These are phyloP conservation scores for Aspidiotus destructor DNA, from an alignment of 2,888 invertebrate species.

Conservation along the genomic window DNA sequence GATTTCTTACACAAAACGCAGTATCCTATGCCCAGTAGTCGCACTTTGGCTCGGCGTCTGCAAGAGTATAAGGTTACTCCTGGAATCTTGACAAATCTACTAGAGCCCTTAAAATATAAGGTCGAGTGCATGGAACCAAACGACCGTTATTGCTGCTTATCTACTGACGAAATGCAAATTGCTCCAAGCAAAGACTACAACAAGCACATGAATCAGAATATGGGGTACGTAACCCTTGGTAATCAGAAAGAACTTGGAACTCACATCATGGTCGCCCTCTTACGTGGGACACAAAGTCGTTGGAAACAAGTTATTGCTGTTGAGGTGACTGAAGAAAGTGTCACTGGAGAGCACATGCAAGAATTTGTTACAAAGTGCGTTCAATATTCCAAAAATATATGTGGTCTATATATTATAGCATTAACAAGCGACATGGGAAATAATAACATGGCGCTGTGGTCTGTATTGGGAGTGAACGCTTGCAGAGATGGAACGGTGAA, in stretches of 20 bases:
- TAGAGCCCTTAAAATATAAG: conserved; percentile 2
- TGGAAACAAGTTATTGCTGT: conserved; percentile 12
- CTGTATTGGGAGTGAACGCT: not conserved
- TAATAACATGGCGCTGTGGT: conserved; percentile 6
- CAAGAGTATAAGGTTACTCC: conserved; percentile 3
- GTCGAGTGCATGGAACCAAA: not conserved
- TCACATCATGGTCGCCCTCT: not conserved
- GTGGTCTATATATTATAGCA: conserved; percentile 1
- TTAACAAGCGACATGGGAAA: conserved; percentile 6
- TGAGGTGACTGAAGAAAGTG: not conserved
- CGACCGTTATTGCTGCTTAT: conserved; percentile 10
- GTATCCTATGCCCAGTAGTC: conserved; percentile 11
- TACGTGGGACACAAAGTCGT: not conserved
- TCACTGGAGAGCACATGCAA: not conserved
- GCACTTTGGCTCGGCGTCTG: conserved; percentile 2
- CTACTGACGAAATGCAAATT: conserved; percentile 13
- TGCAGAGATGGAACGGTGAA: not conserved
- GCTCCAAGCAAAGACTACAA: not conserved
- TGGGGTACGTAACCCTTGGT: conserved; percentile 9
- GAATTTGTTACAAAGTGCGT: not conserved
- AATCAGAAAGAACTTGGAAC: not conserved
- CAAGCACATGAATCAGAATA: not conserved
- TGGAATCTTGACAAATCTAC: conserved; percentile 9
- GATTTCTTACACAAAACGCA: not conserved
- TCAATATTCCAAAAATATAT: not conserved